Base-by-base conservation (phyloP, 2,797 vertebrate genomes). In the Squalus acanthias region DNA sequence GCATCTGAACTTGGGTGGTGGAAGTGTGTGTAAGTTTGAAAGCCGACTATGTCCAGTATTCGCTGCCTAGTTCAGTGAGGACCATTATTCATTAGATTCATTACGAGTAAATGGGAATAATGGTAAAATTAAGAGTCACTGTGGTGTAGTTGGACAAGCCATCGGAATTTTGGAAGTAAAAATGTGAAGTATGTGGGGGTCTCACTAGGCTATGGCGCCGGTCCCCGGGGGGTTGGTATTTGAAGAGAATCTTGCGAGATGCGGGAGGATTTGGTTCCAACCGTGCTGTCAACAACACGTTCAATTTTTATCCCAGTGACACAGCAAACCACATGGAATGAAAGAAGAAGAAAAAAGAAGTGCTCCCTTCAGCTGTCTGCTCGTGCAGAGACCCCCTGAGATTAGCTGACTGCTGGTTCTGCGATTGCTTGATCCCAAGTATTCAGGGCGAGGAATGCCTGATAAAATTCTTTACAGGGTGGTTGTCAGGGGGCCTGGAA, bases 331-430 rank as follows among this genome's bases (percentile, higher is more conserved):
- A 26, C 10, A 33, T 3, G 53, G 33, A 20, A 39, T 46, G 39
- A 50, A 88, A 2, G 1, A 13, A 69, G 5, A 3, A 39, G 39
- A 39, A 46, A 1, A 95, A 92, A 60, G 96, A 39, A 39, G 39
- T 39, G 87, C 82, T 96, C 53, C 93, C 57, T 96, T 96, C 96
- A 70, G 50, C 96, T 96, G 15, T 96, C 79, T 12, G 3, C 96
- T 96, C 96, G 96, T 96, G 96, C 92, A 96, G 96, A 96, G 96
- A 96, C 96, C 67, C 96, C 88, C 63, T 50, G 70, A 95, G 70
- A 95, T n/a, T 76, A 53, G 53, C 94, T 76, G 50, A 57, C 70
- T 76, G 53, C 50, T 72, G 50, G 94, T 33, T 76, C 29, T 95
- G 94, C 5, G 67, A 93, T 39, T 93, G 91, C 91, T 93, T 46